A percentile compares a stretch with the other conserved stretches of the same genome.
These are phyloP conservation scores for Pachycephus smyrnensis DNA, from an alignment of 2,888 invertebrate genomes.

Conservation along the genomic window DNA sequence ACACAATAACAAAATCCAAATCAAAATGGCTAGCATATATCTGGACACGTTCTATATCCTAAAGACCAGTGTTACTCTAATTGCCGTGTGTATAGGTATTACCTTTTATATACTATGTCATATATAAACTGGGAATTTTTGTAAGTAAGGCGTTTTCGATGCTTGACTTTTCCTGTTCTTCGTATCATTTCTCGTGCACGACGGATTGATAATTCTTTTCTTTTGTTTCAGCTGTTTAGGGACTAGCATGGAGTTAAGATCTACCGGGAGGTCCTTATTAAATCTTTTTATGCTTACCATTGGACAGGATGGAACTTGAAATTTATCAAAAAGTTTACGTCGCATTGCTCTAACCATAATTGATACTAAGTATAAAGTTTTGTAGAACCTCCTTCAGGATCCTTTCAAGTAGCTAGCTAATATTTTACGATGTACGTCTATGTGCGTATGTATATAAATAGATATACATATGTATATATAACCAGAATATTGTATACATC, in stretches of 20 bases:
- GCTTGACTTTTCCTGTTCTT: slow-evolving; percentile 45
- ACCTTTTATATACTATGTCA: neutral
- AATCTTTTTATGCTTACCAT: neutral
- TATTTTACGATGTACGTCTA: neutral
- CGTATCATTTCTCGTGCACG: neutral
- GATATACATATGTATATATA: neutral
- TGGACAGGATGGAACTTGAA: neutral
- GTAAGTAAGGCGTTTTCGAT: slow-evolving; percentile 62
- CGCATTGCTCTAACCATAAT: neutral
- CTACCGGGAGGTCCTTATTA: neutral
- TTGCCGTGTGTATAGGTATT: neutral
- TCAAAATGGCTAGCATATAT: neutral
- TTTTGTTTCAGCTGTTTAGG: neutral
- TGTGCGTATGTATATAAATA: neutral
- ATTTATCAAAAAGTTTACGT: neutral
- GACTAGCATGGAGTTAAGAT: neutral
- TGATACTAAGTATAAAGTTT: neutral
- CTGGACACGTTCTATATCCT: neutral
- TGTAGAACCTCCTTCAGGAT: neutral
- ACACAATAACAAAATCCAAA: neutral
- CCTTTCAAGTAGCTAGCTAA: neutral
- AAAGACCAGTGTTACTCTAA: neutral
- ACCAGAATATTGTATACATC: neutral
- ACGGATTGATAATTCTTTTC: neutral
- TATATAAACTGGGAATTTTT: slow-evolving; percentile 1